Evolutionary conservation across 2,113 vertebrate genomes (phyloP).

Genomic region (Pheucticus melanocephalus): DNA sequence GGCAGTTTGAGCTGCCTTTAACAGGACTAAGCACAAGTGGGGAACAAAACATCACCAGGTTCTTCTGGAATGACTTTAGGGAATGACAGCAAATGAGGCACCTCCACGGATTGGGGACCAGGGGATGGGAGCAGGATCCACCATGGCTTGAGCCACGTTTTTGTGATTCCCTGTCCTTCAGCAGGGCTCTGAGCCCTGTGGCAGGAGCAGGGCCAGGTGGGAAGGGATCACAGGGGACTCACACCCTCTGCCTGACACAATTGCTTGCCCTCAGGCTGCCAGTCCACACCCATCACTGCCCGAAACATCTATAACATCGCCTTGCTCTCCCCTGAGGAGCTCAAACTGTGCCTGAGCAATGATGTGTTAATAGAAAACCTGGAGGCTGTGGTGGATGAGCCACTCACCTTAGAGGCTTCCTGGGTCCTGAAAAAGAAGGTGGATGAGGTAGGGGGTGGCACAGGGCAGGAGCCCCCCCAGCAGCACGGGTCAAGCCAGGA

Average conservation of each 20-base stretch:
- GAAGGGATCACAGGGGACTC: neutral
- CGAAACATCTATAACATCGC: neutral
- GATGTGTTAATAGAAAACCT: slow-evolving; percentile 37
- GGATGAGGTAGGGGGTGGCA: slow-evolving; percentile 38
- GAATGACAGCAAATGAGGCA: neutral
- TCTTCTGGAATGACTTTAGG: neutral
- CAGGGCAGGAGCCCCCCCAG: neutral
- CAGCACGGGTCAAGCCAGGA: rapidly evolving
- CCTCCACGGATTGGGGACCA: rapidly evolving
- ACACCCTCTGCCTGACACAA: neutral
- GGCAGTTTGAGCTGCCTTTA: neutral
- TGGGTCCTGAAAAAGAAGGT: slow-evolving; percentile 50
- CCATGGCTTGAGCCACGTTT: rapidly evolving
- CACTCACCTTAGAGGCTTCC: rapidly evolving
- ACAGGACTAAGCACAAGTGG: rapidly evolving
- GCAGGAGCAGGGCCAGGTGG: neutral
- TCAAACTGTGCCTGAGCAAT: slow-evolving; percentile 49
- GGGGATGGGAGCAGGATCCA: neutral
- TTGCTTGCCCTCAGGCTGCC: slow-evolving; percentile 18
- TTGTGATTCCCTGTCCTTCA: neutral
- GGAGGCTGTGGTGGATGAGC: neutral
- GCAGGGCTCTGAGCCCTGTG: rapidly evolving
- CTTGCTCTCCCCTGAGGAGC: neutral
- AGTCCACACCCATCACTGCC: neutral
- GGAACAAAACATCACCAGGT: neutral